Percentiles rank a stretch among this genome's conserved stretches.
These are phyloP conservation scores for Scaptomyza montana DNA, from an alignment of 1,140 invertebrate genomes.

Conservation along the genomic window DNA sequence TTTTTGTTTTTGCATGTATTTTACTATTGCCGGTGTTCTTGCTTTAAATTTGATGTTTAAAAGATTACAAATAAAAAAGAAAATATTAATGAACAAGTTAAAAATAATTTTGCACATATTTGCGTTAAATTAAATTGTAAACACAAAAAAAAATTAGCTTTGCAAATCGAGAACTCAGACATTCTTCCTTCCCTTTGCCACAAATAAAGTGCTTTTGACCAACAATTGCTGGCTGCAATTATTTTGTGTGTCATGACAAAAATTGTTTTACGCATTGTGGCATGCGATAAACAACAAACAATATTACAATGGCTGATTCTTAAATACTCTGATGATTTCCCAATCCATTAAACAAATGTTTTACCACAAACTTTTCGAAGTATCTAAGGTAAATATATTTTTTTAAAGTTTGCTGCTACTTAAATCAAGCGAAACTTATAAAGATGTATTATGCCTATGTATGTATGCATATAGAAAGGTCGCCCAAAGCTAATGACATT, in stretches of 20 bases:
- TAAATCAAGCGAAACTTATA: conserved; percentile 33
- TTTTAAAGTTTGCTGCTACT: conserved; percentile 37
- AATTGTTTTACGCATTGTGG: conserved; percentile 36
- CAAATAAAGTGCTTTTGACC: not conserved
- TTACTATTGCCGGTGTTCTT: no score
- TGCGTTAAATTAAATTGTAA: no score
- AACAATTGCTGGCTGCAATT: conserved; percentile 32
- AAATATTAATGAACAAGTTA: no score
- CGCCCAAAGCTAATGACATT: no score
- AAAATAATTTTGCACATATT: no score
- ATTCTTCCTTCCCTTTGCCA: no score
- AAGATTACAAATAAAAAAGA: no score
- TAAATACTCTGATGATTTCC: not conserved
- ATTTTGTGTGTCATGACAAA: conserved; percentile 15
- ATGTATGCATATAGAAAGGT: not conserved
- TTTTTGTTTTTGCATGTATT: no score
- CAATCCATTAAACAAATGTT: not conserved
- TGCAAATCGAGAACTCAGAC: no score
- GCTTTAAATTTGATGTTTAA: no score
- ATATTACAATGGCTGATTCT: not conserved
- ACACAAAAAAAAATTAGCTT: no score
- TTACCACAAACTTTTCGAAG: no score
- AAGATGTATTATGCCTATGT: not conserved
- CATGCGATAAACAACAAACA: conserved; percentile 2
- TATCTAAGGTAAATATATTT: not conserved